These are phyloP conservation scores for Cnemophilus loriae DNA, from an alignment of 2,113 vertebrate genomes.

Conservation along the genomic window DNA sequence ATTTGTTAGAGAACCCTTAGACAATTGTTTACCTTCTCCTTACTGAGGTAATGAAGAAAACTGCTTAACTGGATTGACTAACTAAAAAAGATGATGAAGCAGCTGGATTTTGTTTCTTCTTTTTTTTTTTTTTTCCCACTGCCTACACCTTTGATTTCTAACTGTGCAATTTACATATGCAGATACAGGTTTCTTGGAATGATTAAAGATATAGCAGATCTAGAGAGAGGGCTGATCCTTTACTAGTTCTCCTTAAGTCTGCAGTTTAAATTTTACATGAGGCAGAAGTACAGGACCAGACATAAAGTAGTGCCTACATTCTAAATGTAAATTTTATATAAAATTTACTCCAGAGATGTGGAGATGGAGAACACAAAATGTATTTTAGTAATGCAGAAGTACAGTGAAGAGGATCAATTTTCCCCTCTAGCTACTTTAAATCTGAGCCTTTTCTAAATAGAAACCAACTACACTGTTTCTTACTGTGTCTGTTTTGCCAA, in stretches of 20 bases:
- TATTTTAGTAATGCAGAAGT: not conserved
- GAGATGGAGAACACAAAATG: not conserved
- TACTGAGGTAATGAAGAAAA: not conserved
- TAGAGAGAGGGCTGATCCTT: not conserved
- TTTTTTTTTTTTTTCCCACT: not conserved
- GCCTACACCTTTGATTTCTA: not conserved
- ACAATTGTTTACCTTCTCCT: not conserved
- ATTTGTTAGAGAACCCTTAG: not conserved
- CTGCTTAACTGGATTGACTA: not conserved
- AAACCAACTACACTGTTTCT: not conserved
- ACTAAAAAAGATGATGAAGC: not conserved
- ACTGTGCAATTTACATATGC: not conserved
- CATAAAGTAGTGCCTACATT: not conserved
- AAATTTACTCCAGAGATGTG: not conserved
- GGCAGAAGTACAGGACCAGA: not conserved
- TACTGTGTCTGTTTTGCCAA: not conserved
- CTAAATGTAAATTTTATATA: conserved; percentile 10
- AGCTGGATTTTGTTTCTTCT: not conserved
- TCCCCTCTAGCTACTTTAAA: not conserved
- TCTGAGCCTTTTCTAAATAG: not conserved
- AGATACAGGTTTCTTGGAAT: not conserved
- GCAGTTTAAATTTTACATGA: conserved; percentile 29
- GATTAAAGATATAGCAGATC: not conserved
- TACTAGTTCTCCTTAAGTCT: not conserved
- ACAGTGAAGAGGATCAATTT: not conserved